These are phyloP conservation scores for Falcaria lacertinaria DNA, from an alignment of 2,888 invertebrate species.

Conservation along the genomic window DNA sequence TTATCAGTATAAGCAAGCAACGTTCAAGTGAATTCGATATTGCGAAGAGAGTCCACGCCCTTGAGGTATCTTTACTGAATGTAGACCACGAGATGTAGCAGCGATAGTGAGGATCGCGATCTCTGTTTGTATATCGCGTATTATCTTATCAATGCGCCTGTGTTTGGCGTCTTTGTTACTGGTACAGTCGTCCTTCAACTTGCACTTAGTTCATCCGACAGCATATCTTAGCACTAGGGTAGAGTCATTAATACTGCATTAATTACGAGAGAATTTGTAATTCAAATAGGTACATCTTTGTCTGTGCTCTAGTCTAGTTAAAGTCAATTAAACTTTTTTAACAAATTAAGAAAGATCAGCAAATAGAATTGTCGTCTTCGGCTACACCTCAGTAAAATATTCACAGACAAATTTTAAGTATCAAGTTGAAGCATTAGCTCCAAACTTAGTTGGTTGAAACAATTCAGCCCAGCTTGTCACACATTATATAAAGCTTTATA, in stretches of 20 bases:
- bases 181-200: constrained; percentile 31
- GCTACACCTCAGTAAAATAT: constrained; percentile 23
- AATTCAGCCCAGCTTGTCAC: no score
- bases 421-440: no score
- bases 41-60: constrained; percentile 23
- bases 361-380: no score
- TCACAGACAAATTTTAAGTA: constrained; percentile 18
- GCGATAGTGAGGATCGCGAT: constrained; percentile 11
- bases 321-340: no score
- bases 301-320: no score
- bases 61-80: constrained; percentile 34
- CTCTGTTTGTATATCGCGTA: constrained; percentile 17
- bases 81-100: constrained; percentile 24
- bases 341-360: no score
- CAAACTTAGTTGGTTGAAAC: no score
- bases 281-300: no score
- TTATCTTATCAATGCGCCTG: constrained; percentile 29
- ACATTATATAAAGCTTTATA: constrained; percentile 12
- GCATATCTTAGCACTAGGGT: constrained; percentile 18
- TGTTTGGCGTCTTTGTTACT: constrained; percentile 19
- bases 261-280: constrained; percentile 22
- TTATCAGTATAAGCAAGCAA: constrained; percentile 14
- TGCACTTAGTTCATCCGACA: constrained; percentile 24
- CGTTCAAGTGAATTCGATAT: constrained; percentile 15
- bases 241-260: constrained; percentile 16